Evolutionary conservation across 2,888 invertebrate species (phyloP).

Genomic region (Synergus japonicus): DNA sequence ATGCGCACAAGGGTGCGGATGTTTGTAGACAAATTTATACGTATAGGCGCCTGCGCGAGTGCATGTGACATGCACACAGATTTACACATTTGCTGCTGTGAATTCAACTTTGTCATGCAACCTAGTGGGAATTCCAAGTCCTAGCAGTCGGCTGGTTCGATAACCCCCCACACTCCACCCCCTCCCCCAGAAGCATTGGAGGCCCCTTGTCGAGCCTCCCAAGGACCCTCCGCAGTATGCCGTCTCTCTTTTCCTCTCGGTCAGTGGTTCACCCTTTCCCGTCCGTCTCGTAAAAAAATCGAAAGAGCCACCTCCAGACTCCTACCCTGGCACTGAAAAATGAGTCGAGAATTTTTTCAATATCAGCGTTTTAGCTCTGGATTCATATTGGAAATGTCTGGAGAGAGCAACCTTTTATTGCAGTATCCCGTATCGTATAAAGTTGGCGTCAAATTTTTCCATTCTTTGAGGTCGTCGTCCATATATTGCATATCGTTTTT

Average conservation of each 20-base stretch:
- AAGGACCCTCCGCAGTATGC: not conserved
- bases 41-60: not conserved
- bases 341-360: not conserved
- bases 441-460: too few species aligned
- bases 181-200: not conserved
- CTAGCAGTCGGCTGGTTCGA: slow-evolving; percentile 18
- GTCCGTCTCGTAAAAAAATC: not conserved
- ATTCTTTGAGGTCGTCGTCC: too few species aligned
- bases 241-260: not conserved
- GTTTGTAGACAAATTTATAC: not conserved
- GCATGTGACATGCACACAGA: not conserved
- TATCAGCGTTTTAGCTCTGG: too few species aligned
- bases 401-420: too few species aligned
- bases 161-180: slow-evolving; percentile 4
- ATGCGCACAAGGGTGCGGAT: not conserved
- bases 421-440: too few species aligned
- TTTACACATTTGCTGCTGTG: not conserved
- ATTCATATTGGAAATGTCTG: too few species aligned
- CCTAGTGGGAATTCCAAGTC: slow-evolving; percentile 1
- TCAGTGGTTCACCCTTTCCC: slow-evolving; percentile 14
- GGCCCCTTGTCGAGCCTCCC: not conserved
- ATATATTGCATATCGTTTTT: too few species aligned
- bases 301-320: not conserved
- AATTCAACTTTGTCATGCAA: slow-evolving; percentile 25
- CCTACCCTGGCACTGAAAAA: not conserved